A percentile compares a stretch with the other conserved stretches of the same genome.
Conservation (phyloP, 2,113 vertebrate genomes). For the Muntiacus reevesi region DNA sequence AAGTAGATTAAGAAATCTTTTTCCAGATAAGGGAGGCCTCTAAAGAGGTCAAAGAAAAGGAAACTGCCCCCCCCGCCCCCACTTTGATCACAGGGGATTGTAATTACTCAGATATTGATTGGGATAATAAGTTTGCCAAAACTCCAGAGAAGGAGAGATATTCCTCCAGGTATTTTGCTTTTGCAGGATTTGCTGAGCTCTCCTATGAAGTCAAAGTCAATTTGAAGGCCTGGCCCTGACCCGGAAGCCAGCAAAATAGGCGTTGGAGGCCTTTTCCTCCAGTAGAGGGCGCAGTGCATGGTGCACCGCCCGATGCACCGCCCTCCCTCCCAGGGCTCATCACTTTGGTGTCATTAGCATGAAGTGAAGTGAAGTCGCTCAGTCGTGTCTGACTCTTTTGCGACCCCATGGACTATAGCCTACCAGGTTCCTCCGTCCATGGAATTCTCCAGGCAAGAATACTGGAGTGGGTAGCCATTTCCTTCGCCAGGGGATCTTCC, state of each 20-base stretch:
- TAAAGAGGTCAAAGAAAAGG: conserved; percentile 58
- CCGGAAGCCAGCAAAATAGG: not conserved
- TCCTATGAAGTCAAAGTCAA: conserved; percentile 47
- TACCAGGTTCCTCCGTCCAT: too few relatives aligned
- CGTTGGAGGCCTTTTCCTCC: not conserved
- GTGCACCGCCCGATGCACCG: fast-evolving
- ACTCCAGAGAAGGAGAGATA: conserved; percentile 5
- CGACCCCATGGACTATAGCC: too few relatives aligned
- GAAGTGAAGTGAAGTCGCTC: too few relatives aligned
- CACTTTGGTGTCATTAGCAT: not conserved
- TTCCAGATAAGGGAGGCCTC: conserved; percentile 38
- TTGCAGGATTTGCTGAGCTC: conserved; percentile 58
- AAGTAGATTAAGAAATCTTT: conserved; percentile 58
- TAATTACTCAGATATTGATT: conserved; percentile 16
- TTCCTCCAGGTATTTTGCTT: conserved; percentile 54
- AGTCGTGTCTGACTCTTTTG: too few relatives aligned
- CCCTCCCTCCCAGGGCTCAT: not conserved
- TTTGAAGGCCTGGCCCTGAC: conserved; percentile 14
- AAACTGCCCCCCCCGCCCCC: not conserved
- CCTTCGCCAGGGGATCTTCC: too few relatives aligned
- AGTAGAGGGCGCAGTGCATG: fast-evolving
- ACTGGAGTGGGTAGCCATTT: too few relatives aligned
- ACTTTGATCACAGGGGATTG: conserved; percentile 36
- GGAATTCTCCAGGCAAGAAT: too few relatives aligned
- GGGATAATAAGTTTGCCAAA: conserved; percentile 60